Base-by-base conservation (phyloP, 2,113 vertebrate species). In the Oryzias celebensis region DNA sequence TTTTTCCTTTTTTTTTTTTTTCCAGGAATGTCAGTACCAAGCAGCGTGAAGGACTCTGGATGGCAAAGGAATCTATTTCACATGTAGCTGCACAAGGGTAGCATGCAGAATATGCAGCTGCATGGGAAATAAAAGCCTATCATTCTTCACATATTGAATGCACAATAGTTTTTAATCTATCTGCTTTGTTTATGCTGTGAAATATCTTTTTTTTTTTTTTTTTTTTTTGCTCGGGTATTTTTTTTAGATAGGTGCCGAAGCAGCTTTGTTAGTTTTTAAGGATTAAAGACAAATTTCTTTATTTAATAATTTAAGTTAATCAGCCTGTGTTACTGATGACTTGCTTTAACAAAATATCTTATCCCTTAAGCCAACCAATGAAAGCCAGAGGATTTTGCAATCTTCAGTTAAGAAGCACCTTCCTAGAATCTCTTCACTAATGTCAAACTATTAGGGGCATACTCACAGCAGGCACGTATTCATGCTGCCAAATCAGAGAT, bases 51-150 rank as follows among this genome's bases (percentile, higher is more conserved):
- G 89, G 86, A 85, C 82, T 84, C 67, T 70, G 73, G 59, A 73
- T 80, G 76, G 82, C 77, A 76, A 44, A 77, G 60, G 63, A 87
- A 86, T 87, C 85, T 69, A 88, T 91, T 90, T 90, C 82, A 89
- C 88, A 90, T 85, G 56, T 65, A 83, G 83, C 84, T 84, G 82
- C 84, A 85, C 81, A 81, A 62, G 66, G 57, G 49, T 71, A 57
- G 68, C 60, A 18, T 53, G 62, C 63, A 75, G 66, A 71, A 80
- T 65, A 71, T 54, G 76, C 62, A 83, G 78, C 63, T 76, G 36
- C 36, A 36, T 36, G 49, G 53, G 56, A 75, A 71, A 80, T 51
- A 54, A 43, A 78, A 54, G 78, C 63, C 78, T 82, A 87, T 85
- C 68, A 82, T 71, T 86, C 82, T 66, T 47, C 62, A 42, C 53